Base-by-base conservation (phyloP, 2,113 vertebrate genomes). In the Nothoprocta pentlandii region DNA sequence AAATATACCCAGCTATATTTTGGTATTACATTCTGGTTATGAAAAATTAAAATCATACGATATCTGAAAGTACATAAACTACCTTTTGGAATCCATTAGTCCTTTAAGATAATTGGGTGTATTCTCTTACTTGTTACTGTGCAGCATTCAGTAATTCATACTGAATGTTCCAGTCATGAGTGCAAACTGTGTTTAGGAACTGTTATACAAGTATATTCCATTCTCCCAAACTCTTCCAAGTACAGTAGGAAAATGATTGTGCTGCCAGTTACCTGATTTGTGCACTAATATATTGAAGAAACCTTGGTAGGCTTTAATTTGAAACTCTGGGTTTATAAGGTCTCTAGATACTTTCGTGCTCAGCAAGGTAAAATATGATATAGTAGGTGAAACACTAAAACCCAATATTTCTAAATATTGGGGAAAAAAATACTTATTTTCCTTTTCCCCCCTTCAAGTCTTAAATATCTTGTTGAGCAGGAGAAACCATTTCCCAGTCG, bases 101-200 rank as follows among this genome's bases (percentile, higher is more conserved):
- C 25, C 42, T 71, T 91, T 83, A 92, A 88, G 89, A 92, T 78
- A 87, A 80, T 80, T 88, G 6, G 16, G 3, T 83, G 42, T 68
- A 20, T 69, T 91, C 70, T 74, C 23, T 66, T 90, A 70, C 53
- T 85, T 58, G 66, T 53, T 91, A 87, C 91, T 90, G 89, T 91
- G 32, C 64, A 92, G n/a, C 78, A 30, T 86, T 91, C 39, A 63
- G 67, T 92, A 90, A 80, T 81, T 95, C 91, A 92, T 67, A 46
- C 34, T 69, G 61, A 58, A 76, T 79, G 78, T 92, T 83, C 39
- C 66, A 69, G 70, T 87, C 75, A 68, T 93, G 87, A 90, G 16
- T 30, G 56, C 9, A 89, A 94, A 89, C 91, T 94, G 59, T 89
- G 64, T 83, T 91, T 88, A 95, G 91, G 80, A 95, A 81, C 30